Evolutionary conservation across 1,140 invertebrate species (phyloP).

Genomic region (Anagrus nilaparvatae): DNA sequence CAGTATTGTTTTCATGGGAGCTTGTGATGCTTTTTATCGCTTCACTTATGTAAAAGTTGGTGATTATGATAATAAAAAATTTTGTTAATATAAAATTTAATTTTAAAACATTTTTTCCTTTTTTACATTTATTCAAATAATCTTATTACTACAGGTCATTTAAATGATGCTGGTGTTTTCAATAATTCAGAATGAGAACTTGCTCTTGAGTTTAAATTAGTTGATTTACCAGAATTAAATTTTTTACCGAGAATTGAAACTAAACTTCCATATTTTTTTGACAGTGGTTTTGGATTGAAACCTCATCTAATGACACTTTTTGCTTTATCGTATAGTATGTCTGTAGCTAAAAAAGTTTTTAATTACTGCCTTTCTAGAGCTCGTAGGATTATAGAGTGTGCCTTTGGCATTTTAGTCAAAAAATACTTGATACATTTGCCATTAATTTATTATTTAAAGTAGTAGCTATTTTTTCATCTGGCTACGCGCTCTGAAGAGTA

Average conservation of each 20-base stretch:
- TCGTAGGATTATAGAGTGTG: background rate
- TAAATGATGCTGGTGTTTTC: background rate
- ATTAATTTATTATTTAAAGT: too few relatives aligned
- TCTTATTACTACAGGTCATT: too few relatives aligned
- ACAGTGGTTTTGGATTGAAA: background rate
- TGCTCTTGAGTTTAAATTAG: background rate
- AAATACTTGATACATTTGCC: too few relatives aligned
- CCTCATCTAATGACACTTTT: background rate
- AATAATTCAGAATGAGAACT: background rate
- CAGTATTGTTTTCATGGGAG: slow-evolving; percentile 33
- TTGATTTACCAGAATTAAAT: background rate
- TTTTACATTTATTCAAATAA: too few relatives aligned
- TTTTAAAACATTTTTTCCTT: background rate
- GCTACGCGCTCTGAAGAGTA: too few relatives aligned
- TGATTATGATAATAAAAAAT: slow-evolving; percentile 20
- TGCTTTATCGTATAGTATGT: background rate
- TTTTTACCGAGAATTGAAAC: background rate
- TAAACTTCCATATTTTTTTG: background rate
- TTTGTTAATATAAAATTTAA: background rate
- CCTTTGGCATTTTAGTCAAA: background rate
- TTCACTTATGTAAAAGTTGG: slow-evolving; percentile 34
- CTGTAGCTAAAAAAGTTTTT: background rate
- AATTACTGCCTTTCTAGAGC: background rate
- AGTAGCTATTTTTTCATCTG: too few relatives aligned
- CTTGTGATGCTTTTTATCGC: slow-evolving; percentile 30